Percentiles rank a stretch among this genome's conserved stretches.
These are phyloP conservation scores for Sebastes fasciatus DNA, from an alignment of 2,113 vertebrate species.

Conservation along the genomic window DNA sequence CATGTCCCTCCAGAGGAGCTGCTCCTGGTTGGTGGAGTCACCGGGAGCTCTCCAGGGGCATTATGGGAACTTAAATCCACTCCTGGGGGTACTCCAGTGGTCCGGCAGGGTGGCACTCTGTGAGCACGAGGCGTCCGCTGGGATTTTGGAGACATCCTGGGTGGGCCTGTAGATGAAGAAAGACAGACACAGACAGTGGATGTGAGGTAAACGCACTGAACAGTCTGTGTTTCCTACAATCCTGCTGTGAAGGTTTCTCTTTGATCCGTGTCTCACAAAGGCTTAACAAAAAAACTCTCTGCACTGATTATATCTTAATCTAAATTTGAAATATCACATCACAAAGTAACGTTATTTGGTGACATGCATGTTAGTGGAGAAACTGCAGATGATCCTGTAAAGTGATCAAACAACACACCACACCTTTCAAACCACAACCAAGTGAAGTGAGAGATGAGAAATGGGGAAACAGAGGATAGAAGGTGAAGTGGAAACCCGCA, in stretches of 20 bases:
- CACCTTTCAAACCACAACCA: conserved; percentile 53
- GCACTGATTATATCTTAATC: background rate
- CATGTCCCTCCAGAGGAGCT: conserved; percentile 96
- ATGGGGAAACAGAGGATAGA: conserved; percentile 3
- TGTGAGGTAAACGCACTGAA: background rate
- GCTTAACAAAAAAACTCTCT: conserved; percentile 3
- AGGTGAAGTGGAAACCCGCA: conserved; percentile 1
- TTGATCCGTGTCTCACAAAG: conserved; percentile 30
- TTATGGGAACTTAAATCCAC: conserved; percentile 94
- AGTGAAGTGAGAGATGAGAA: conserved; percentile 36
- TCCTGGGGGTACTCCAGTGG: conserved; percentile 87
- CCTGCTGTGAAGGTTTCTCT: conserved; percentile 8
- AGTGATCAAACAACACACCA: conserved; percentile 52
- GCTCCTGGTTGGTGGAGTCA: conserved; percentile 88
- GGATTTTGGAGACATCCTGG: conserved; percentile 99
- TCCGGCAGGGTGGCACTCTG: conserved; percentile 92
- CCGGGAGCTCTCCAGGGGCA: conserved; percentile 88
- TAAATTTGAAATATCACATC: conserved; percentile 20
- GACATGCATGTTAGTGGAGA: conserved; percentile 69
- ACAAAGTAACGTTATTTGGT: conserved; percentile 36
- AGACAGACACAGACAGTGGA: conserved; percentile 9
- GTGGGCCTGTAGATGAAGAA: conserved; percentile 87
- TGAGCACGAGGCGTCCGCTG: conserved; percentile 96
- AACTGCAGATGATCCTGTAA: conserved; percentile 25
- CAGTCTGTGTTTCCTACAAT: conserved; percentile 9